Base-by-base conservation (phyloP, 1,140 invertebrate species). In the Apocrypta bakeri region DNA sequence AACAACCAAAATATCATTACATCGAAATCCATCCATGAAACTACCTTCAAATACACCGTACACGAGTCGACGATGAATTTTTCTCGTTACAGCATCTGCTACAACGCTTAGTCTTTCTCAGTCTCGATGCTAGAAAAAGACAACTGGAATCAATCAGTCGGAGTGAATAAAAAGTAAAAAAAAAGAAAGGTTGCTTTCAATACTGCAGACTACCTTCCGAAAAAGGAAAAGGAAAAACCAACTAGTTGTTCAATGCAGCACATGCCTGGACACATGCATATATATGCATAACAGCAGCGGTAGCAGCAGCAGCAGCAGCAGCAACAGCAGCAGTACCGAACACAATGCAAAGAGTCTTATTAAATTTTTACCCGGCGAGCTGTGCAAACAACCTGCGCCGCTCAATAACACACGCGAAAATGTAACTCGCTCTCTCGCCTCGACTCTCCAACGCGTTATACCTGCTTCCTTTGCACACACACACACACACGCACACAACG, bases 261-360 rank as follows among this genome's bases (percentile, higher is more conserved):
- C 9, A 37, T 37, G 48, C 4, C 42, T 17, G 42, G 3, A 7
- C 2, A 56, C 17, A 56, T n/a, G 7, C 21, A 21, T 6, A 21
- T 56, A 4, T 17, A 21, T 21, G 14, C 7, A 2, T 21, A 21
- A n/a, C n/a, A n/a, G n/a, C n/a, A n/a, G n/a, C n/a, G n/a, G n/a
- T n/a, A n/a, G 21, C 21, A n/a, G 48, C 42, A 48, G 14, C 7
- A 56, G 48, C 17, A 56, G 6, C 17, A n/a, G n/a, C n/a, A n/a
- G 21, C 21, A n/a, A 21, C 42, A 48, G 14, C 7, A 56, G 48
- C 17, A 56, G 6, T 17, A n/a, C 17, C 17, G 17, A 56, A 56
- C 21, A 79, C 78, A 79, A 72, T 61, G 66, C 29, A 79, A 56
- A 79, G 68, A 56, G 68, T 0, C 63, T 79, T 72, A 79, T 79